These are phyloP conservation scores for Ostrea denselamellosa DNA, from an alignment of 1,140 invertebrate genomes.

Conservation along the genomic window DNA sequence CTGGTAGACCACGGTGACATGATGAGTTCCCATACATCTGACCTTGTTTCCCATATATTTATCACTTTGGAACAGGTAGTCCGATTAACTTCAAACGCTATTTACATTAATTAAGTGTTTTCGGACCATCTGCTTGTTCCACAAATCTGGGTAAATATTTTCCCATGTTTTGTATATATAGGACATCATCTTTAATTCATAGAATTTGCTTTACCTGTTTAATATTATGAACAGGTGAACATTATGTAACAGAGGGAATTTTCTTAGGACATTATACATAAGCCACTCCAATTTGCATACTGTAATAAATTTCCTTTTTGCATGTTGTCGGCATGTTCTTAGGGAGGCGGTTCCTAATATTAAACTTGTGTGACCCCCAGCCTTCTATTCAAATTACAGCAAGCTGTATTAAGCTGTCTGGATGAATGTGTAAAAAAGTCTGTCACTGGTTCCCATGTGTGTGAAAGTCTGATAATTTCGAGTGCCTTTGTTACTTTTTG, in stretches of 20 bases:
- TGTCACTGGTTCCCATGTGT: slow-evolving; percentile 25
- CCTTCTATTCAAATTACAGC: slow-evolving; percentile 35
- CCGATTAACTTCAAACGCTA: slow-evolving; percentile 14
- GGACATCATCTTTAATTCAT: slow-evolving; percentile 29
- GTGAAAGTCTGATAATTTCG: not conserved
- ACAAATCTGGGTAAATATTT: slow-evolving; percentile 16
- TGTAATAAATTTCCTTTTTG: slow-evolving; percentile 11
- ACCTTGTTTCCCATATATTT: slow-evolving; percentile 32
- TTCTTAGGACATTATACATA: slow-evolving; percentile 1
- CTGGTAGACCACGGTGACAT: not conserved
- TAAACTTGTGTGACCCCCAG: slow-evolving; percentile 34
- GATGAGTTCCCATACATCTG: not conserved
- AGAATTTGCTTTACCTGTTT: not conserved
- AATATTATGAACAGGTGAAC: slow-evolving; percentile 15
- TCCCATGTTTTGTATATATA: not conserved
- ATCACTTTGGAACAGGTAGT: slow-evolving; percentile 10
- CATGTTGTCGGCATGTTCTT: slow-evolving; percentile 21
- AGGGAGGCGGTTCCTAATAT: not conserved
- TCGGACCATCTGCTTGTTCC: slow-evolving; percentile 12
- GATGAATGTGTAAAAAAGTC: not conserved
- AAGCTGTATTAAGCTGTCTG: not conserved
- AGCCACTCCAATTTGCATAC: slow-evolving; percentile 19
- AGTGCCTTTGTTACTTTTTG: not conserved
- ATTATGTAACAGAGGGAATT: slow-evolving; percentile 13
- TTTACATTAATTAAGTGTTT: slow-evolving; percentile 26